Evolutionary conservation across 1,140 invertebrate species (phyloP), one percentile per base, ranked within the genome.

Genomic region (Teleogryllus occipitalis): DNA sequence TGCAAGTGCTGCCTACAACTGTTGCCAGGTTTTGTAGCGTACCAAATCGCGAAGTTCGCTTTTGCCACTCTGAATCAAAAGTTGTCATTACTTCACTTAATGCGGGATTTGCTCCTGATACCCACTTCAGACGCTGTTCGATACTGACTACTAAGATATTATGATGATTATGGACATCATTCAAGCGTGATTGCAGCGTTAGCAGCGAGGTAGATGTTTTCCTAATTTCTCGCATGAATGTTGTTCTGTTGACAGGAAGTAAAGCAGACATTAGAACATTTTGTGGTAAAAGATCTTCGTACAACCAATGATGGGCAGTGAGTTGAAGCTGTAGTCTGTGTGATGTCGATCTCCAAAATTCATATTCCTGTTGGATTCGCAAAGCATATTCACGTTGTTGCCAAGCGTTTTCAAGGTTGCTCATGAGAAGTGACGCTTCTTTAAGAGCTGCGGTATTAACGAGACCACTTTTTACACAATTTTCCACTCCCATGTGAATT

Each of bases 41-140:
- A 3, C 86, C 85, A 5, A 91, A 82, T 74, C 88, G 87, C 22
- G 89, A 86, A 74, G 88, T 87, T 15, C 88, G 87, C 2, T 84
- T 84, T 7, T 86, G 81, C 0, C 91, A 88, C 0, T 88, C 87
- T 48, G 85, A 87, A 81, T 91, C 89, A 81, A 94, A 93, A 4
- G 89, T 87, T 6, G 87, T 85, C 85, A 91, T 88, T 4, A 92
- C 90, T 82, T 91, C 88, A 22, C 86, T 88, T 1, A 97, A 86
- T 22, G 92, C 92, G 0, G 94, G 95, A 87, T 96, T 97, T 0
- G 95, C 94, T 14, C 95, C 95, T 7, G 92, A 92, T 14, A 94
- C 95, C 95, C 95, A 97, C 84, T 95, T 95, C 21, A 97, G 87
- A 80, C 95, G 87, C 85, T 95, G 93, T 78, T 90, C 88, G 7